Evolutionary conservation across 2,113 vertebrate species (phyloP).

Genomic region (Scartelaos histophorus): DNA sequence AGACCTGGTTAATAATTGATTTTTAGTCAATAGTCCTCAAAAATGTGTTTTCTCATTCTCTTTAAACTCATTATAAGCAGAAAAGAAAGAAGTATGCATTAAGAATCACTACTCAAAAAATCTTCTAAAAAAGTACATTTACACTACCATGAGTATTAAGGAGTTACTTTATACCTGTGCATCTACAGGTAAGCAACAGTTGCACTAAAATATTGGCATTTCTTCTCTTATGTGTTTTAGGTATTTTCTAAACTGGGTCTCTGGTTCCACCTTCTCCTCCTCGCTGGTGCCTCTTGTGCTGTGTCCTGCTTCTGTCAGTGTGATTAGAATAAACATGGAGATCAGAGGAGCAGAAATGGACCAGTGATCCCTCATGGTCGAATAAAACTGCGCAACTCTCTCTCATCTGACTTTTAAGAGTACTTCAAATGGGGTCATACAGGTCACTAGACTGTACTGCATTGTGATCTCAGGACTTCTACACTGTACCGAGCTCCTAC

Average conservation of each 20-base stretch:
- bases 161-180: no score
- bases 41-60: no score
- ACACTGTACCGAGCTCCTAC: neutral
- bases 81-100: no score
- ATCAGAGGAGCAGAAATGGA: slow-evolving; percentile 64
- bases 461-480: neutral
- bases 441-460: neutral
- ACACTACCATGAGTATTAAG: no score
- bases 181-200: no score
- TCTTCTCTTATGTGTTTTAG: neutral
- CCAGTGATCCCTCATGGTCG: slow-evolving; percentile 39
- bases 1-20: no score
- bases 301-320: slow-evolving; percentile 72
- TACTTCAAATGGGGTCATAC: neutral
- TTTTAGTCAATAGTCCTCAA: no score
- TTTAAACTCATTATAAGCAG: no score
- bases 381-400: neutral
- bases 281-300: slow-evolving; percentile 13
- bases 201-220: no score
- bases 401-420: slow-evolving; percentile 19
- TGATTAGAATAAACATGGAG: slow-evolving; percentile 64
- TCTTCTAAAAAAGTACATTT: no score
- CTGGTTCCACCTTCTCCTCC: neutral
- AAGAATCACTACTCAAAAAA: no score
- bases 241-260: slow-evolving; percentile 10